Percentiles rank a stretch among this genome's conserved stretches.
phyloP scores from a whole-genome alignment of 2,797 vertebrate genomes.

The Gorsachius magnificus region DNA sequence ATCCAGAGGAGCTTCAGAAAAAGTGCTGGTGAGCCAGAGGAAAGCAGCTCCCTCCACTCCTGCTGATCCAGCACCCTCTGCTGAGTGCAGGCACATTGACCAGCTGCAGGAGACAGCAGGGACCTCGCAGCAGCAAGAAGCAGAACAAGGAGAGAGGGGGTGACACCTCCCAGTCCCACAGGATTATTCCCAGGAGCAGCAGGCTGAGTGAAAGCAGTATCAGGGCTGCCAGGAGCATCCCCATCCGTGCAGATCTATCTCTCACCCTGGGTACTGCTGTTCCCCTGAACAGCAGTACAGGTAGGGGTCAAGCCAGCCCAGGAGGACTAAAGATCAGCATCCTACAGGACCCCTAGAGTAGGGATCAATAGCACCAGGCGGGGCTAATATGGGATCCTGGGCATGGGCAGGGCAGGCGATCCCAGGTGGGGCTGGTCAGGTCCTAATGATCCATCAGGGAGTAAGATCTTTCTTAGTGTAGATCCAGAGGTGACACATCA shows the following conservation, averaged over 20 bases:
- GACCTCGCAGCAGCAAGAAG: not conserved
- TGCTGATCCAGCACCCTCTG: not conserved
- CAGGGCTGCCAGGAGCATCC: not conserved
- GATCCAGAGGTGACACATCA: not conserved
- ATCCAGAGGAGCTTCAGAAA: not conserved
- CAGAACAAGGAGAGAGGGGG: not conserved
- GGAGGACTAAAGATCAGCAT: not conserved
- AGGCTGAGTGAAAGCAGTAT: not conserved
- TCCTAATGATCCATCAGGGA: not conserved
- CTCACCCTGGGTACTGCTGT: not conserved
- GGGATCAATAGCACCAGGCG: rapidly evolving
- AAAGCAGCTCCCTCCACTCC: not conserved
- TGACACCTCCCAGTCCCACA: not conserved
- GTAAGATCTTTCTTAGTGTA: not conserved
- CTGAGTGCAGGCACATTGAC: not conserved
- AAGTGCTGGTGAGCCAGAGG: rapidly evolving
- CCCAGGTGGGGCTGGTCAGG: not conserved
- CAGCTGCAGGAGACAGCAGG: not conserved
- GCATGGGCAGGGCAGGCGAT: not conserved
- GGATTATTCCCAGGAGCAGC: not conserved
- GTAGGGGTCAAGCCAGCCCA: not conserved
- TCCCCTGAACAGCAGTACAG: not conserved
- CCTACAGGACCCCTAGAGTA: not conserved
- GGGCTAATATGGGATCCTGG: not conserved
- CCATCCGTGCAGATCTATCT: not conserved